Percentiles rank a stretch among this genome's conserved stretches.
Evolutionary conservation across 2,888 invertebrate species (phyloP).

Genomic region (Bimastos eiseni): DNA sequence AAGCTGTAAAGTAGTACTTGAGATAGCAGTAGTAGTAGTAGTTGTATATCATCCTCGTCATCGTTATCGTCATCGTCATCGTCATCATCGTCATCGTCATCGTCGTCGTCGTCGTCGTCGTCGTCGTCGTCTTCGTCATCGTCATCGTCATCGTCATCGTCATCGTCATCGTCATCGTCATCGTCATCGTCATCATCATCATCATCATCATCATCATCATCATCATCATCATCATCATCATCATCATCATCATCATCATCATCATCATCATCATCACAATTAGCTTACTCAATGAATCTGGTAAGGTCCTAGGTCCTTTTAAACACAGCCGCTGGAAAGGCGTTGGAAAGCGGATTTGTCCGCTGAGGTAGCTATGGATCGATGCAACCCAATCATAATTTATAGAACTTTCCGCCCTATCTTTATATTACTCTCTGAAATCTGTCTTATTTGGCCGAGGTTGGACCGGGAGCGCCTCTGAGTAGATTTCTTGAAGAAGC

Average conservation of each 20-base stretch:
- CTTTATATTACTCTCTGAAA: no score
- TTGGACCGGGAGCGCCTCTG: no score
- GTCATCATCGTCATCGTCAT: constrained; percentile 8
- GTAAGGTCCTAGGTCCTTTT: no score
- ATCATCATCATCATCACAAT: constrained; percentile 15
- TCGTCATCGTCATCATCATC: constrained; percentile 16
- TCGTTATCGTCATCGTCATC: not conserved
- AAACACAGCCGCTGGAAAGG: not conserved
- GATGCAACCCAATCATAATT: not conserved
- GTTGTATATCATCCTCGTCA: no score
- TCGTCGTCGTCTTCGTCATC: no score
- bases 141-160: not conserved
- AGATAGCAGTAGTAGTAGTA: no score
- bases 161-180: constrained; percentile 8
- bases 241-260: constrained; percentile 22
- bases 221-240: constrained; percentile 22
- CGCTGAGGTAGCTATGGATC: not conserved
- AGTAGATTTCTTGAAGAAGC: no score
- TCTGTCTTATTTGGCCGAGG: no score
- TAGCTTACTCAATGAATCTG: not conserved
- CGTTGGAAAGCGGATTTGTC: no score
- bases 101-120: no score
- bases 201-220: constrained; percentile 22
- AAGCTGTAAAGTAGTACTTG: no score
- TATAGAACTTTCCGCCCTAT: no score